phyloP scores from a whole-genome alignment of 2,888 invertebrate genomes.

The Spialia ferax region DNA sequence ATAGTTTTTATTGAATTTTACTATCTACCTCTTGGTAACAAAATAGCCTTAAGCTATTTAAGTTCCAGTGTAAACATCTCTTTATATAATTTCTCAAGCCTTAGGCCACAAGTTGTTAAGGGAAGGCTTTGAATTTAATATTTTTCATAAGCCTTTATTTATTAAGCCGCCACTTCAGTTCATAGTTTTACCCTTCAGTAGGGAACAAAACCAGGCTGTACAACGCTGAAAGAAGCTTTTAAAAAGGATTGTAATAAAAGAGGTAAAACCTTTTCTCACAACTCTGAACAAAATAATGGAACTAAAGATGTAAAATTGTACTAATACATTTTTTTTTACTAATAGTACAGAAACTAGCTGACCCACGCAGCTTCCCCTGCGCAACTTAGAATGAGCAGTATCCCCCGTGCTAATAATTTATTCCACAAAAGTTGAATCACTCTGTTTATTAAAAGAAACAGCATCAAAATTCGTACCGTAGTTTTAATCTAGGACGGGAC shows the following conservation, averaged over 20 bases:
- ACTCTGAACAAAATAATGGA: neutral
- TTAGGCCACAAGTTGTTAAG: neutral
- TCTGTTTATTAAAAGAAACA: too few relatives aligned
- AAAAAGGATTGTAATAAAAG: neutral
- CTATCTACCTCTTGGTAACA: too few relatives aligned
- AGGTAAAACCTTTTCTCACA: neutral
- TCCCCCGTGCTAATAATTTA: too few relatives aligned
- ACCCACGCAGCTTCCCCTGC: too few relatives aligned
- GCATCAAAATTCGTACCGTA: too few relatives aligned
- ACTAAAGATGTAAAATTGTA: neutral
- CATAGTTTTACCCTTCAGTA: conserved; percentile 9
- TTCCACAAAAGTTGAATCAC: too few relatives aligned
- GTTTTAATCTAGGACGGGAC: too few relatives aligned
- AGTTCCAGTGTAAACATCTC: neutral
- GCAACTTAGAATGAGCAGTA: too few relatives aligned
- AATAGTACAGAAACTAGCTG: too few relatives aligned
- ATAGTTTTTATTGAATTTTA: too few relatives aligned
- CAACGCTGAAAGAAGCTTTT: neutral
- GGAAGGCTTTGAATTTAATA: neutral
- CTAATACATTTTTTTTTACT: too few relatives aligned
- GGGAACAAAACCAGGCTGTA: neutral
- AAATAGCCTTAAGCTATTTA: too few relatives aligned
- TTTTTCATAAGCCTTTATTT: conserved; percentile 12
- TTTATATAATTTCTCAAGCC: neutral
- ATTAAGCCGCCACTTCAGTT: conserved; percentile 6